phyloP scores from a whole-genome alignment of 2,888 invertebrate species.

The Leptopilina drosophilae region DNA sequence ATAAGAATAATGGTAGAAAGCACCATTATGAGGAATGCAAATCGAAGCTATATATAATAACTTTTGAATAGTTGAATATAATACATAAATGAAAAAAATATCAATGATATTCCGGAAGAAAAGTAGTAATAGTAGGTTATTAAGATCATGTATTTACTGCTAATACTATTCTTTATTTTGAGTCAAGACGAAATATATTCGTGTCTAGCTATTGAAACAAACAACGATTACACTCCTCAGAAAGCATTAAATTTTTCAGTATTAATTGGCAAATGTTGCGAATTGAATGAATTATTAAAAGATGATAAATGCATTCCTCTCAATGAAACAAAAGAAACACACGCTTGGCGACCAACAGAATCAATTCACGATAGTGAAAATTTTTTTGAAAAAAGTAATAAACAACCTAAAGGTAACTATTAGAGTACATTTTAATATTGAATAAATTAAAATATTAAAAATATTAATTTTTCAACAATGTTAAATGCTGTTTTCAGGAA shows the following conservation, averaged over 20 bases:
- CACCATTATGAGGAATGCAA: no score
- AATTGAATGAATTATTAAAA: conserved; percentile 83
- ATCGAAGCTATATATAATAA: neutral
- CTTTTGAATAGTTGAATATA: neutral
- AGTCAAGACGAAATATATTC: conserved; percentile 16
- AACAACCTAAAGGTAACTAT: conserved; percentile 36
- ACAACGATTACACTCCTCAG: conserved; percentile 46
- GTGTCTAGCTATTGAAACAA: conserved; percentile 41
- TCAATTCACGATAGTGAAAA: conserved; percentile 60
- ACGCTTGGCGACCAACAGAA: conserved; percentile 67
- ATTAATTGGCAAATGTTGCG: conserved; percentile 89
- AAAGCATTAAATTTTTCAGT: conserved; percentile 69
- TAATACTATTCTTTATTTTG: conserved; percentile 43
- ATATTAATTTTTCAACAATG: no score
- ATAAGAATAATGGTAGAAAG: neutral
- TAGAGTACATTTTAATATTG: no score
- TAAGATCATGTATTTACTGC: conserved; percentile 42
- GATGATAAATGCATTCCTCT: conserved; percentile 83
- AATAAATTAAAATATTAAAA: no score
- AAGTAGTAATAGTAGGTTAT: neutral
- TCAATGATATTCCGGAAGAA: conserved; percentile 22
- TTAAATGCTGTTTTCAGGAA: neutral
- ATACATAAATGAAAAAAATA: neutral
- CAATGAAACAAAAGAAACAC: conserved; percentile 75
- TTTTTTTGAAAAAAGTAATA: conserved; percentile 28